phyloP scores from a whole-genome alignment of 2,113 vertebrate species.

The Ammospiza nelsoni region DNA sequence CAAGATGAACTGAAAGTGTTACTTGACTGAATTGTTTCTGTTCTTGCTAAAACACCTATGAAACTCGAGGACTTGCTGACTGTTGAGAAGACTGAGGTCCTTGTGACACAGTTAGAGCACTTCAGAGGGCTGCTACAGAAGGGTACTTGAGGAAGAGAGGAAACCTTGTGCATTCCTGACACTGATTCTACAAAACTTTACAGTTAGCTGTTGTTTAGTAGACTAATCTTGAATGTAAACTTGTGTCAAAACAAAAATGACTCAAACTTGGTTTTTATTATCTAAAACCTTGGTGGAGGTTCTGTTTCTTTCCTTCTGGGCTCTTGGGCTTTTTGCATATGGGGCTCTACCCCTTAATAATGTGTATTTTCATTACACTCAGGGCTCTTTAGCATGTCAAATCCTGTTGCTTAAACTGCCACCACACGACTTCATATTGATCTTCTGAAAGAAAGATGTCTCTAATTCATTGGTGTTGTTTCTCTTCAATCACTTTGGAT shows the following conservation, averaged over 20 bases:
- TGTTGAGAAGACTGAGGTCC: background rate
- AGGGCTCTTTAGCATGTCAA: conserved; percentile 23
- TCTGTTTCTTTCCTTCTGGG: background rate
- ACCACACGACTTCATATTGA: background rate
- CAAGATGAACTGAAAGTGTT: background rate
- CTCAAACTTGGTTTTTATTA: background rate
- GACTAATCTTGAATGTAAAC: background rate
- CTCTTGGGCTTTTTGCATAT: background rate
- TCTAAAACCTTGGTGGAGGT: background rate
- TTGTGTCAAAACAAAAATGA: background rate
- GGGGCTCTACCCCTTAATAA: conserved; percentile 1
- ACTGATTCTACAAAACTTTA: background rate
- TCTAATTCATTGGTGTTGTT: conserved; percentile 17
- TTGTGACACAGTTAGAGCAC: background rate
- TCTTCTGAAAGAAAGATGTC: background rate
- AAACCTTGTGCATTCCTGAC: background rate
- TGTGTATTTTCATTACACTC: background rate
- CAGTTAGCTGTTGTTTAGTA: background rate
- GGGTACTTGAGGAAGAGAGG: background rate
- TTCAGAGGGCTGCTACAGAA: background rate
- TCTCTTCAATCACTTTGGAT: conserved; percentile 31
- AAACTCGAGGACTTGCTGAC: background rate
- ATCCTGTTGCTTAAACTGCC: background rate
- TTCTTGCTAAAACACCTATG: background rate
- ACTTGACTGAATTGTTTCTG: background rate